Conservation (phyloP, 2,797 vertebrate genomes). For the Scolopax bukidnonensis region DNA sequence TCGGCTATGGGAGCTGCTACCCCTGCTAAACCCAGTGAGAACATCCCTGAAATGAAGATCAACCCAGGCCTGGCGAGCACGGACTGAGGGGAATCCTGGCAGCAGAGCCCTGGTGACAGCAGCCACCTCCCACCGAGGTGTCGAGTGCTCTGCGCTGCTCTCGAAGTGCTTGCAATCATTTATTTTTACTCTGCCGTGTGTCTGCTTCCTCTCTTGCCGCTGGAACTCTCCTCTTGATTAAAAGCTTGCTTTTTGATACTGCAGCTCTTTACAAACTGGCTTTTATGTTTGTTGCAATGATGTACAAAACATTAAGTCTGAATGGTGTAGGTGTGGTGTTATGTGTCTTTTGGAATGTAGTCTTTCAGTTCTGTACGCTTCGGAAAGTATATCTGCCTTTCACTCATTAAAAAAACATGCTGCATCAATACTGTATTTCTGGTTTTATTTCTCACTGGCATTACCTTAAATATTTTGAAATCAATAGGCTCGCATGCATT, state of each 20-base stretch:
- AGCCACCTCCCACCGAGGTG: accelerated
- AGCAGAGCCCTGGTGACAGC: neutral
- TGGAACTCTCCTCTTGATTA: neutral
- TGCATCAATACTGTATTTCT: neutral
- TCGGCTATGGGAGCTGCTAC: neutral
- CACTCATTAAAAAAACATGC: neutral
- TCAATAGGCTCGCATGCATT: accelerated
- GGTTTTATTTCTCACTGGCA: neutral
- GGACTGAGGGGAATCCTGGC: neutral
- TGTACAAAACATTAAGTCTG: neutral
- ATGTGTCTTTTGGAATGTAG: neutral
- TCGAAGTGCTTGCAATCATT: accelerated
- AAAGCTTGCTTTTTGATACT: neutral
- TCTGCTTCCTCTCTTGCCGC: neutral
- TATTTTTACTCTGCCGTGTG: accelerated
- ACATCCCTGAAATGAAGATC: neutral
- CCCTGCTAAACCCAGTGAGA: accelerated
- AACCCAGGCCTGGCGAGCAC: neutral
- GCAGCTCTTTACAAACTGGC: neutral
- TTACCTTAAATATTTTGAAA: neutral
- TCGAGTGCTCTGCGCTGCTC: accelerated
- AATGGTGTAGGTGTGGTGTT: neutral
- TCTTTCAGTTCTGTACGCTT: neutral
- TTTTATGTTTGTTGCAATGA: accelerated
- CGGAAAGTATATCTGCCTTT: neutral